Evolutionary conservation across 1,140 invertebrate species (phyloP), one percentile per base, ranked within the genome.

Genomic region (Delia radicum): DNA sequence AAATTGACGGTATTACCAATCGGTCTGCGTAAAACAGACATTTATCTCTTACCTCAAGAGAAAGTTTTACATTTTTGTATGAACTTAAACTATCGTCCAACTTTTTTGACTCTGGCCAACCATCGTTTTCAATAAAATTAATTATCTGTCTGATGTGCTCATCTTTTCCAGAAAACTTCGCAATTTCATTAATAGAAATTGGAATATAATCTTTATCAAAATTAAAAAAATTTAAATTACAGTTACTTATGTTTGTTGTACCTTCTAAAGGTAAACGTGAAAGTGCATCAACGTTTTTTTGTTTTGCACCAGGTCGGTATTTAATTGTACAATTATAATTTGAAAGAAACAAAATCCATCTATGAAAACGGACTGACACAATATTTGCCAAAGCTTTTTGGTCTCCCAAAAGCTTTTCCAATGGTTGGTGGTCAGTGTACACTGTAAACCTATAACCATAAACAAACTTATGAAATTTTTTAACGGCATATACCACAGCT

Each of bases 311-410:
- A 13, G 76, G 21, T 21, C 76, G 77, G 73, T 87, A 84, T 61
- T 82, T 76, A 74, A 88, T 82, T 27, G 80, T 78, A 79, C 85
- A 88, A 67, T 81, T 73, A 78, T 86, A 87, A 6, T 69, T 81
- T 29, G 77, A 76, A 33, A 88, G 76, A 33, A 77, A 79, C 7
- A 87, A 31, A 12, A 85, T 83, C 80, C 83, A 88, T 15, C 87
- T 74, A 74, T 88, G 87, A 21, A 87, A 65, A 24, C 87, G 63
- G 4, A 77, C 77, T 12, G 85, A 81, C 33, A 81, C 75, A 42
- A 83, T 77, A 7, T 75, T 75, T 28, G 85, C 80, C 6, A 87
- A 77, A 72, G 72, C 26, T 80, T 81, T 76, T 46, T 78, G 77
- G 13, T 75, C 72, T 13, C 33, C 48, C 48, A 74, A 76, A 67